Percentiles rank a stretch among this genome's conserved stretches.
phyloP scores from a whole-genome alignment of 1,140 invertebrate genomes.

The Drosophila lowei region DNA sequence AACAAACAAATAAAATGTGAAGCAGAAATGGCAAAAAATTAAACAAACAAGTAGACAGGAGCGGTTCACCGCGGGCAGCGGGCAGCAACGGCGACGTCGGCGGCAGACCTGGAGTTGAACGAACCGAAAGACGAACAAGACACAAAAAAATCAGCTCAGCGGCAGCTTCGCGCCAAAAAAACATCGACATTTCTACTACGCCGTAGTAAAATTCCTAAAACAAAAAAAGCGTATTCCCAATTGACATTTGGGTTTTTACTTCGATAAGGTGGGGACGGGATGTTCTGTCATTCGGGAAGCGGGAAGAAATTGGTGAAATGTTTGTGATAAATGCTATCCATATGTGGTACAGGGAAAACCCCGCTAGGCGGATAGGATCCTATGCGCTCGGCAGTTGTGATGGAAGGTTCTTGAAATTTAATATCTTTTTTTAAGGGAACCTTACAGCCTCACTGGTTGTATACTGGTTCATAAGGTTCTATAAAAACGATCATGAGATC shows the following conservation, averaged over 20 bases:
- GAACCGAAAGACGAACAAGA: conserved; percentile 59
- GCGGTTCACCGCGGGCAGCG: conserved; percentile 70
- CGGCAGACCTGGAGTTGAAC: conserved; percentile 59
- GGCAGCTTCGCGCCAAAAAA: conserved; percentile 60
- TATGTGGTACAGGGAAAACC: no score
- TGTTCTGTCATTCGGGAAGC: no score
- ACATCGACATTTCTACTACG: conserved; percentile 70
- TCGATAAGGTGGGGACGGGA: conserved; percentile 19
- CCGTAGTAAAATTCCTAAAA: conserved; percentile 69
- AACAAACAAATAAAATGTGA: conserved; percentile 83
- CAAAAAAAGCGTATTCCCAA: conserved; percentile 14
- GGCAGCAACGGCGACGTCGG: conserved; percentile 33
- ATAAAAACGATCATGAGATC: no score
- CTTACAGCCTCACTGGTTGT: no score
- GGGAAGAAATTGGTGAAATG: no score
- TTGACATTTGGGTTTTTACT: conserved; percentile 45
- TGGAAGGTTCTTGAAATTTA: no score
- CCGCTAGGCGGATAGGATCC: no score
- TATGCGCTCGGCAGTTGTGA: no score
- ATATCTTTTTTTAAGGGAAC: no score
- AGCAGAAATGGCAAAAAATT: conserved; percentile 83
- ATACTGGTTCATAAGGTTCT: no score
- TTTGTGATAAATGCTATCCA: no score
- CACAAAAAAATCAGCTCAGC: conserved; percentile 29
- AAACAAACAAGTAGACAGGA: conserved; percentile 83